Conservation (phyloP, 2,888 invertebrate species). For the Lycocerus yunnanus region DNA sequence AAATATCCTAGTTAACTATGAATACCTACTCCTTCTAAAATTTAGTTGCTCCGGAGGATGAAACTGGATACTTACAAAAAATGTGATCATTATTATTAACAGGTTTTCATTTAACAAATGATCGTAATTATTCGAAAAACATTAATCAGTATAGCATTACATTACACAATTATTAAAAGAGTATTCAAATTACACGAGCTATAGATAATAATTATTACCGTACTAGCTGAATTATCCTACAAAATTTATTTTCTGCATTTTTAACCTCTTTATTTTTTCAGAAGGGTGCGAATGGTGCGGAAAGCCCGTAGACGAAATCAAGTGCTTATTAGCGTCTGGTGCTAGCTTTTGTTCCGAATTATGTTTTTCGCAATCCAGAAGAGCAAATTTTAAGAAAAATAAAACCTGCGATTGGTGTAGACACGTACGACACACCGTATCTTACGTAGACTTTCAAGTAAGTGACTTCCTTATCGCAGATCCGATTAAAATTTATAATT, state of each 20-base stretch:
- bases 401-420: constrained; percentile 95
- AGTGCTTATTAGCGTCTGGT: constrained; percentile 57
- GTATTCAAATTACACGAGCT: constrained; percentile 22
- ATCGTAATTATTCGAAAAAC: constrained; percentile 31
- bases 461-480: background rate
- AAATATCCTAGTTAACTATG: background rate
- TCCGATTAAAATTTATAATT: background rate
- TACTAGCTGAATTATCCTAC: background rate
- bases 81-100: constrained; percentile 13
- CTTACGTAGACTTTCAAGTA: constrained; percentile 82
- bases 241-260: background rate
- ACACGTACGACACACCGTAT: constrained; percentile 86
- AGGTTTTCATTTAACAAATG: constrained; percentile 22
- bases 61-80: background rate
- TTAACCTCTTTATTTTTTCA: constrained; percentile 38
- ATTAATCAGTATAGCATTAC: constrained; percentile 30
- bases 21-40: background rate
- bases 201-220: constrained; percentile 18
- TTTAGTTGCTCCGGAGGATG: background rate
- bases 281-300: constrained; percentile 78
- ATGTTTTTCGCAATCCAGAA: constrained; percentile 86
- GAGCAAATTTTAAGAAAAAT: constrained; percentile 88
- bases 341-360: constrained; percentile 80
- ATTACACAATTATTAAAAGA: constrained; percentile 29
- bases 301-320: constrained; percentile 64